Evolutionary conservation across 2,113 vertebrate genomes (phyloP).

Genomic region (Alouatta palliata): DNA sequence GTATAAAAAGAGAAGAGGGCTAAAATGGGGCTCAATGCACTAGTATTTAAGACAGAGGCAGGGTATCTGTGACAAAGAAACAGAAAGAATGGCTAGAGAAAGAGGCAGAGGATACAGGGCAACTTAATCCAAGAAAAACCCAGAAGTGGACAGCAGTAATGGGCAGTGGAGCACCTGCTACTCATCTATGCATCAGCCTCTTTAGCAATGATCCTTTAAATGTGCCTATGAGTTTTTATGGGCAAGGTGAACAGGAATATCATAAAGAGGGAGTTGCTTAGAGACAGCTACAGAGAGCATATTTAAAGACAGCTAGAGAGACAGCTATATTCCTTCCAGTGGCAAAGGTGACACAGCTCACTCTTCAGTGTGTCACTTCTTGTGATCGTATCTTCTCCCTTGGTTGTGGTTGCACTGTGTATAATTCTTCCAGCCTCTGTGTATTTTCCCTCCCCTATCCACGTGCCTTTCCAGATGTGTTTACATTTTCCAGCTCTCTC

Average conservation of each 20-base stretch:
- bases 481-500: constrained; percentile 44
- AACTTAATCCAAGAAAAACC: neutral
- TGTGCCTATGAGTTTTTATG: rapidly evolving
- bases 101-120: neutral
- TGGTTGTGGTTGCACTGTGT: neutral
- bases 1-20: neutral
- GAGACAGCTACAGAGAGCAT: neutral
- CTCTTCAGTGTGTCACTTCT: neutral
- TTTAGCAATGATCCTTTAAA: neutral
- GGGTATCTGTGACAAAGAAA: neutral
- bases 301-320: no score
- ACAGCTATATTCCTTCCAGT: neutral
- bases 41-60: neutral
- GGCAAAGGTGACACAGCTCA: neutral
- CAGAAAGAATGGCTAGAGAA: neutral
- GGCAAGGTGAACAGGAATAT: neutral
- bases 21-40: neutral
- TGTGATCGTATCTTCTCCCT: neutral
- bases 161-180: no score
- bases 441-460: neutral
- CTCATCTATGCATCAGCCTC: neutral
- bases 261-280: neutral
- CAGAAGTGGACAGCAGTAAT: neutral
- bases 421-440: neutral
- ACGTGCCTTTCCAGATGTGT: constrained; percentile 41